Evolutionary conservation across 1,140 invertebrate genomes (phyloP), one percentile per base, ranked within the genome.

Genomic region (Drosophila biarmipes): DNA sequence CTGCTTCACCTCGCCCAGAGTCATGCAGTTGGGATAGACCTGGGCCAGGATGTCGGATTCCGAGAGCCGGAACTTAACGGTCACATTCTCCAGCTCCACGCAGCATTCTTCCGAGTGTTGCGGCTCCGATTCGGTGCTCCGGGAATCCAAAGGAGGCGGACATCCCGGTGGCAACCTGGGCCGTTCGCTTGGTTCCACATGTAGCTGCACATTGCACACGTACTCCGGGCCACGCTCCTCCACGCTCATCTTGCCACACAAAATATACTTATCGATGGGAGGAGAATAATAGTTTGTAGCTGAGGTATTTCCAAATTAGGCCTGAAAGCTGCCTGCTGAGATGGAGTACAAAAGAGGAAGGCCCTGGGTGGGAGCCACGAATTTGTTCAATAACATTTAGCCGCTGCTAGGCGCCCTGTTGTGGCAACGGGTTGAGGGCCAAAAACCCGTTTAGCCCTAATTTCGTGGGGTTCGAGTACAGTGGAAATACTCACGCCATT

Each of bases 21-120:
- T 91, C 74, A 91, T 75, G 49, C 74, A 72, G 46, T 91, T 91
- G n/a, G 91, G 89, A 86, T 92, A 92, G 6, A 92, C 76, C 61
- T 91, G 91, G 19, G 91, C 91, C 19, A 92, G 78, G 19, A 87
- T 80, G 7, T 91, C 75, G 10, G 64, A 48, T 1, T 78, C 75
- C 4, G 80, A 55, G 12, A 92, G 55, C 29, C 67, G 55, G 61
- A 92, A 91, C 73, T 92, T 92, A 3, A 92, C 91, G 2, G 91
- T 92, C 0, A 92, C 86, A 72, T 92, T 89, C 45, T 89, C 78
- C 24, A 78, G 29, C 7, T 61, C 40, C 11, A 76, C 79, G 2
- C 42, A 62, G 35, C 43, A 64, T 10, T 68, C 69, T n/a, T 86
- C 80, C 8, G 49, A 45, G 10, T 68, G 31, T 6, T 73, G 71